Evolutionary conservation across 2,797 vertebrate genomes (phyloP).

Genomic region (Urocyon cinereoargenteus): DNA sequence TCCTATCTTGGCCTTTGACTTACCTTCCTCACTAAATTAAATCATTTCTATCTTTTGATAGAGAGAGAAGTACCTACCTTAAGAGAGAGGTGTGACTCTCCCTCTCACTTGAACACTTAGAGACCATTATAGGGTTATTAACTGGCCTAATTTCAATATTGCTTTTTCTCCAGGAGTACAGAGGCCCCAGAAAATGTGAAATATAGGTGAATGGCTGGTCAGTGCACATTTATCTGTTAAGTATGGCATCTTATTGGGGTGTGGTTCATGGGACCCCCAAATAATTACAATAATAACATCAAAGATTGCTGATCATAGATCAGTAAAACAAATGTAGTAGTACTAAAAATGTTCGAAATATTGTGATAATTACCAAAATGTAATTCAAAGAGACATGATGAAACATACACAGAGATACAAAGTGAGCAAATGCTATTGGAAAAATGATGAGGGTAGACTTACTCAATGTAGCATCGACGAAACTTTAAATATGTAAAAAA

Average conservation of each 20-base stretch:
- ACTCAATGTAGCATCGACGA: background rate
- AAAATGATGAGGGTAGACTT: background rate
- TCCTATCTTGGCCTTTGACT: background rate
- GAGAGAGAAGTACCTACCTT: background rate
- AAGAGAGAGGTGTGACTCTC: background rate
- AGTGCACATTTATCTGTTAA: background rate
- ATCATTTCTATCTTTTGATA: background rate
- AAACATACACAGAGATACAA: background rate
- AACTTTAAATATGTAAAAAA: background rate
- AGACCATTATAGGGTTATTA: background rate
- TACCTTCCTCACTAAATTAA: background rate
- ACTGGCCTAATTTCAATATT: background rate
- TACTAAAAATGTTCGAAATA: background rate
- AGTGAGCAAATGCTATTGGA: background rate
- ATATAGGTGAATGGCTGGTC: background rate
- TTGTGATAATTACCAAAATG: background rate
- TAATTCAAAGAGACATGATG: background rate
- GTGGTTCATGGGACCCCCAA: background rate
- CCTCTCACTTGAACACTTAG: background rate
- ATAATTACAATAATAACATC: background rate
- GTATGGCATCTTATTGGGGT: background rate
- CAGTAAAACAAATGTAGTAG: background rate
- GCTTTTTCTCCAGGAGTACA: background rate
- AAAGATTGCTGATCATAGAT: background rate
- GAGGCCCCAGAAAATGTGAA: background rate